Evolutionary conservation across 2,113 vertebrate genomes (phyloP), one percentile per base, ranked within the genome.

Genomic region (Clupea harengus): DNA sequence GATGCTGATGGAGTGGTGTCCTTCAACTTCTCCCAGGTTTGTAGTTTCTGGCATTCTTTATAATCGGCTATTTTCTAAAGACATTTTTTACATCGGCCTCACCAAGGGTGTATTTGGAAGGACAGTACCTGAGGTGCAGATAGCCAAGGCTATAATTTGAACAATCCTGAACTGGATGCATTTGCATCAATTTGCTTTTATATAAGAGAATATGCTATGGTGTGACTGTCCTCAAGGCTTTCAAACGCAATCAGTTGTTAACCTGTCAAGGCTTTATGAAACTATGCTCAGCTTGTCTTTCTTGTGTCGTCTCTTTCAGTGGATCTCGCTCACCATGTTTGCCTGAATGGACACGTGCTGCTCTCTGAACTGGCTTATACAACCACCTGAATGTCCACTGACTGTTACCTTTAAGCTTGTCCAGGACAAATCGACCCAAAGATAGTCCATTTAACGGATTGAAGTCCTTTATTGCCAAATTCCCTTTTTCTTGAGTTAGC

Each of bases 21-120:
- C 60, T 95, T 96, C 0, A 94, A 93, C 86, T 89, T 96, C 86
- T 88, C 94, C 86, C 95, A 96, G 96, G 96, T 96, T 84, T 81
- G 90, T 88, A 52, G 45, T 13, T 25, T 32, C 81, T 45, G 13
- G 4, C 84, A 3, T 78, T 78, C 28, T 75, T n/a, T 57, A 22
- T 32, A 13, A 45, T 20, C 39, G 39, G 39, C 39, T 2, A 39
- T 39, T 39, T 39, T 39, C 39, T 39, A 39, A 39, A 45, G 52
- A 32, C 50, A 28, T 45, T 13, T 39, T 54, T 32, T 39, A 15
- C 72, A 78, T 44, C 22, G 20, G 6, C 39, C 72, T 78, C 5
- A 15, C 32, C 25, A 72, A 72, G n/a, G 25, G 25, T 72, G n/a
- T 32, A 32, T 78, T 78, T 78, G 3, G 11, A 78, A 32, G 4